These are phyloP conservation scores for Trissolcus brochymenae DNA, from an alignment of 2,888 invertebrate species.

Conservation along the genomic window DNA sequence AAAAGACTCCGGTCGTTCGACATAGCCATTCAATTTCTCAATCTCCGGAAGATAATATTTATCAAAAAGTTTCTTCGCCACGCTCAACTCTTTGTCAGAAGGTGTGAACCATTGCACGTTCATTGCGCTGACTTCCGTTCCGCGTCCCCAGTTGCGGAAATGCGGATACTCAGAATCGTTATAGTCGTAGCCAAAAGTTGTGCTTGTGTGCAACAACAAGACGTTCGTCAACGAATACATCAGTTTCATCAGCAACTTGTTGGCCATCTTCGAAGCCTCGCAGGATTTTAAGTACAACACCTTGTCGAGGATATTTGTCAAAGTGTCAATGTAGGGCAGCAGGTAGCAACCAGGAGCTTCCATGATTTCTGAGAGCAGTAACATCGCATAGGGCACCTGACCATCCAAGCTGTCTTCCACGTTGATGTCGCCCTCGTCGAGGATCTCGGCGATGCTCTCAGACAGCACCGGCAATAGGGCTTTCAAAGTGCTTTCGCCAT, in stretches of 20 bases:
- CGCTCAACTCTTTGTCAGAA: constrained; percentile 81
- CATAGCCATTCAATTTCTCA: constrained; percentile 79
- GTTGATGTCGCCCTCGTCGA: constrained; percentile 81
- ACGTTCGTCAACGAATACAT: constrained; percentile 80
- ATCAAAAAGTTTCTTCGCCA: constrained; percentile 81
- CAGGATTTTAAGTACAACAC: constrained; percentile 83
- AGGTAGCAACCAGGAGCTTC: constrained; percentile 82
- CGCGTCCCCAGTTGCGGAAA: constrained; percentile 88
- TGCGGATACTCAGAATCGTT: constrained; percentile 83
- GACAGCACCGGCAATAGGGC: constrained; percentile 85
- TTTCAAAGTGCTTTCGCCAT: constrained; percentile 84
- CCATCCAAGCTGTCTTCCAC: constrained; percentile 87
- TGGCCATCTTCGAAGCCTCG: constrained; percentile 82
- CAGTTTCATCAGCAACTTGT: constrained; percentile 78
- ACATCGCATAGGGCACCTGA: constrained; percentile 86
- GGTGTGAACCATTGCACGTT: constrained; percentile 89
- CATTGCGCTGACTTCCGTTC: constrained; percentile 81
- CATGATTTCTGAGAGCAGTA: constrained; percentile 84
- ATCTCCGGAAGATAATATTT: constrained; percentile 83
- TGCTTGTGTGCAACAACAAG: constrained; percentile 74
- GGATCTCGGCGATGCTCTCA: constrained; percentile 79
- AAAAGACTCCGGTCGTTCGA: constrained; percentile 76
- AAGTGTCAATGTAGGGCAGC: constrained; percentile 81
- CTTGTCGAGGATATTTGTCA: constrained; percentile 83
- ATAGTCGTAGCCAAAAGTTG: constrained; percentile 80